Percentiles rank a stretch among this genome's conserved stretches.
Evolutionary conservation across 2,888 invertebrate genomes (phyloP).

Genomic region (Eulithis testata): DNA sequence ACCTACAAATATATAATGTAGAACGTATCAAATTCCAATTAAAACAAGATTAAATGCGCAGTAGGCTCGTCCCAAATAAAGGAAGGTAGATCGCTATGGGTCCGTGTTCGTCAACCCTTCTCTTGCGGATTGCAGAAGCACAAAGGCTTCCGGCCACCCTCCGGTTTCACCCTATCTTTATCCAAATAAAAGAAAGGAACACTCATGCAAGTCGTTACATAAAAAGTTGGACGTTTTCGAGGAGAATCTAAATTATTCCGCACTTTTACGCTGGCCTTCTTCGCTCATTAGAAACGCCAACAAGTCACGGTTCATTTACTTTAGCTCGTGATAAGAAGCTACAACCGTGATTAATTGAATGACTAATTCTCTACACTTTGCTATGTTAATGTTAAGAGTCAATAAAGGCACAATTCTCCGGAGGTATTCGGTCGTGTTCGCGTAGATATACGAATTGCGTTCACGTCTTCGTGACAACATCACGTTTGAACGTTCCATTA

Average conservation of each 20-base stretch:
- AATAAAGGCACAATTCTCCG: too few species aligned
- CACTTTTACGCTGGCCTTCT: constrained; percentile 44
- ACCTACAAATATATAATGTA: constrained; percentile 15
- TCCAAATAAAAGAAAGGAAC: constrained; percentile 68
- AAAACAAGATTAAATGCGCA: constrained; percentile 49
- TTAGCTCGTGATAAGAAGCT: constrained; percentile 21
- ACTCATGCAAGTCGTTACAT: constrained; percentile 55
- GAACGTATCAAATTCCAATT: constrained; percentile 54
- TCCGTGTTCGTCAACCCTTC: constrained; percentile 67
- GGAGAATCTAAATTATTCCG: constrained; percentile 60
- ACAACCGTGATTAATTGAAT: constrained; percentile 6
- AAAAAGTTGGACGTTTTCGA: constrained; percentile 56
- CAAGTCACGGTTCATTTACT: constrained; percentile 44
- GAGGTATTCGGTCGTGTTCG: constrained; percentile 40
- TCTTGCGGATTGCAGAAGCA: constrained; percentile 52
- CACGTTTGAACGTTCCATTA: constrained; percentile 63
- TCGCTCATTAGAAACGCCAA: constrained; percentile 49
- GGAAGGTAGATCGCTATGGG: constrained; percentile 29
- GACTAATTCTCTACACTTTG: constrained; percentile 7
- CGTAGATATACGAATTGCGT: constrained; percentile 54
- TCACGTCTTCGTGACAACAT: constrained; percentile 61
- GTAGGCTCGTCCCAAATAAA: constrained; percentile 22
- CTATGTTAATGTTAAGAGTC: constrained; percentile 24
- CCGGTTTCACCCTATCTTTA: constrained; percentile 57
- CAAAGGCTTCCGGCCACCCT: constrained; percentile 61